These are phyloP conservation scores for Aleiodes sp. DNA, from an alignment of 1,140 invertebrate genomes.

Conservation along the genomic window DNA sequence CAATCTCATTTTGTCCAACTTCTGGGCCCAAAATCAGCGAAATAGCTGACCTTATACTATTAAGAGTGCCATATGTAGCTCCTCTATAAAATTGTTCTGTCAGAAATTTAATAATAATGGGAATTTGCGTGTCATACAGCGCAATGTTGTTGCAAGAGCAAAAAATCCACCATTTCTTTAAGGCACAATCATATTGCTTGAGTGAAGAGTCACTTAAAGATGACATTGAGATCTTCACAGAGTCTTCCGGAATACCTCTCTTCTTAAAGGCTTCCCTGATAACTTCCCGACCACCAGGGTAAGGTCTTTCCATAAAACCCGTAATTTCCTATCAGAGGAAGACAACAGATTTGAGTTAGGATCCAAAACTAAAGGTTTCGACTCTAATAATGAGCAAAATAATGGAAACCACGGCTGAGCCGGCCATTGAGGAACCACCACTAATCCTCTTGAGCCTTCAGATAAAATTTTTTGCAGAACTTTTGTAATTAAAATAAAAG, in stretches of 20 bases:
- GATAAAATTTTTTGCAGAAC: background rate
- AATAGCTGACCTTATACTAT: background rate
- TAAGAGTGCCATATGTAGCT: background rate
- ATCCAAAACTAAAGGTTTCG: background rate
- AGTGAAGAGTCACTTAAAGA: background rate
- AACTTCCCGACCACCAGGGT: conserved; percentile 11
- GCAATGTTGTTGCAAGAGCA: background rate
- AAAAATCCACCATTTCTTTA: conserved; percentile 15
- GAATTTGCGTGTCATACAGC: background rate
- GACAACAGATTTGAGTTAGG: background rate
- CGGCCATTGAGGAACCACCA: background rate
- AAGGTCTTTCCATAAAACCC: background rate
- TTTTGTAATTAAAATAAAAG: background rate
- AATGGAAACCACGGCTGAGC: background rate
- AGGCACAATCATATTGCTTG: conserved; percentile 8
- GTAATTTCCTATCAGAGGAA: background rate
- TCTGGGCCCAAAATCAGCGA: background rate
- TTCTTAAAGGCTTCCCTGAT: background rate
- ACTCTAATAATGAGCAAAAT: background rate
- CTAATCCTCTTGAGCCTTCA: too few species aligned
- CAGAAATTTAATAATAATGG: background rate
- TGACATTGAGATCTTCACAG: background rate
- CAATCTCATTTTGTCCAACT: background rate
- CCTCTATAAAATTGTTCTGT: background rate
- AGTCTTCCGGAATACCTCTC: background rate